Evolutionary conservation across 2,888 invertebrate genomes (phyloP), one percentile per base, ranked within the genome.

Genomic region (Abrostola tripartita): DNA sequence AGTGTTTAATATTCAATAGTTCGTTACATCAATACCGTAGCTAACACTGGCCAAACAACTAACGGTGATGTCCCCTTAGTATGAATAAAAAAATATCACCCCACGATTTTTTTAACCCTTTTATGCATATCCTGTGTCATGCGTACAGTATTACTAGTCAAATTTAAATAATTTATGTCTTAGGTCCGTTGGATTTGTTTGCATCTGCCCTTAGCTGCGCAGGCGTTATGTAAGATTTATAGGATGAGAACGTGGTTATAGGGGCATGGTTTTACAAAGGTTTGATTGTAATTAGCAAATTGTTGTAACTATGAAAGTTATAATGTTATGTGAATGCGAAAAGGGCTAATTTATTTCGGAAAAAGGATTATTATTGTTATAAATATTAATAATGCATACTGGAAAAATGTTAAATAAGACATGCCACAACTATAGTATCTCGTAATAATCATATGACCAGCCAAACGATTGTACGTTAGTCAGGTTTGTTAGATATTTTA

Each of bases 141-240:
- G 87, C 92, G 87, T 91, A 87, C 92, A 90, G 85, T 89, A 86
- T 94, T 93, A 94, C 94, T 90, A 93, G 92, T 93, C 92, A 93
- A 88, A 94, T 94, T 94, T 93, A 91, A 94, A 93, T 94, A 93
- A 94, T 94, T 94, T 93, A 94, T 94, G 91, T 88, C 83, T 82
- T 81, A 81, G 82, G 87, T 81, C 85, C 86, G 86, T 90, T 92
- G 86, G 88, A 88, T 89, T 87, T 85, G 52, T 72, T 85, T 85
- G 90, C 91, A 93, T 93, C 93, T 94, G 94, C 88, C 69, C 71
- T 64, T 6, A 64, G 79, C 74, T 80, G 78, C 78, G 24, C 24
- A 24, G 76, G 77, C 76, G 74, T 74, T 81, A 80, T 74, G 60
- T 59, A 74, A 79, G 80, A 83, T 83, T 82, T 83, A 83, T 75